A percentile compares a stretch with the other conserved stretches of the same genome.
Conservation (phyloP, 2,113 vertebrate species). For the Corydoras sp. region DNA sequence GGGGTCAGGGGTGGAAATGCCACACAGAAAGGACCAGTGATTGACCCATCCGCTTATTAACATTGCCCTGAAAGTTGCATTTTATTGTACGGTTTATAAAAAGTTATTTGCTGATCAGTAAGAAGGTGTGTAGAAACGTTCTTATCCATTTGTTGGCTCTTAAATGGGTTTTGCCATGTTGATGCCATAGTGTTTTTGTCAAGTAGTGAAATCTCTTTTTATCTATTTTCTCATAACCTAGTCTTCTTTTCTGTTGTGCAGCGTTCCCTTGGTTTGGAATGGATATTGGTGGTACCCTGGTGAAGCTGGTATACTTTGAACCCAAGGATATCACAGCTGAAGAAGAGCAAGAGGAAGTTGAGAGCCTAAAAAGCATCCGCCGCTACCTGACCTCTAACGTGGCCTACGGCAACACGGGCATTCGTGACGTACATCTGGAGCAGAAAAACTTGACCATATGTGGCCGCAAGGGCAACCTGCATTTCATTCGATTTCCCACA, state of each 20-base stretch:
- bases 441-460: slow-evolving; percentile 81
- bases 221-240: too few species aligned
- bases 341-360: slow-evolving; percentile 69
- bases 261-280: slow-evolving; percentile 88
- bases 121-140: too few species aligned
- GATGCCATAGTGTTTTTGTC: too few species aligned
- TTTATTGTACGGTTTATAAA: too few species aligned
- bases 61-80: too few species aligned
- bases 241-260: slow-evolving; percentile 38
- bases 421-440: slow-evolving; percentile 82
- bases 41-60: too few species aligned
- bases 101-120: too few species aligned
- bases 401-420: slow-evolving; percentile 82
- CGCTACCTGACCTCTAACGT: slow-evolving; percentile 83
- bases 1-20: too few species aligned
- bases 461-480: slow-evolving; percentile 81
- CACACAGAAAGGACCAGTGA: too few species aligned
- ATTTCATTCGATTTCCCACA: slow-evolving; percentile 85
- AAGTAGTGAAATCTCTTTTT: too few species aligned
- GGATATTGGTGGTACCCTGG: slow-evolving; percentile 84
- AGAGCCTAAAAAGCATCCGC: slow-evolving; percentile 83
- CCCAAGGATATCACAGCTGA: slow-evolving; percentile 75
- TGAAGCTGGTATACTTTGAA: slow-evolving; percentile 86
- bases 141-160: too few species aligned
- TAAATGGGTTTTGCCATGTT: too few species aligned